Conservation (phyloP, 2,113 vertebrate genomes). For the Rhagologus leucostigma region DNA sequence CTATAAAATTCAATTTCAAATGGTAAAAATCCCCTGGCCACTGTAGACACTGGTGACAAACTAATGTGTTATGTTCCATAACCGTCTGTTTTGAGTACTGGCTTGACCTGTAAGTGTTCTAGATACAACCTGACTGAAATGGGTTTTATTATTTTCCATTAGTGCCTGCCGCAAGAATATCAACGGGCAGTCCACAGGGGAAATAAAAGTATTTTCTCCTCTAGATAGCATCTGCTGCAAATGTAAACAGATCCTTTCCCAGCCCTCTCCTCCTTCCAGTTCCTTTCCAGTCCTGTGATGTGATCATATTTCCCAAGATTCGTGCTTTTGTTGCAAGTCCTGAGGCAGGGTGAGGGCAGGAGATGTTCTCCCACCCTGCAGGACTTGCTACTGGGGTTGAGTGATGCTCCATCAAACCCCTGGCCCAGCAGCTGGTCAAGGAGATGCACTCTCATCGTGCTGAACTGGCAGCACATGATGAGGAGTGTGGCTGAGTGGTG, state of each 20-base stretch:
- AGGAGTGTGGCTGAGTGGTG: rapidly evolving
- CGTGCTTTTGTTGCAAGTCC: not conserved
- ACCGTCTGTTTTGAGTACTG: constrained; percentile 66
- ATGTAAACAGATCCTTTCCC: constrained; percentile 54
- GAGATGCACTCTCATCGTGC: rapidly evolving
- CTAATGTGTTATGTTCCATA: constrained; percentile 67
- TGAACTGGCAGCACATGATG: not conserved
- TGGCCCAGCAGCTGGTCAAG: not conserved
- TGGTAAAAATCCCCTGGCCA: constrained; percentile 67
- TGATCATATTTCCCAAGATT: not conserved
- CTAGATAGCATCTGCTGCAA: constrained; percentile 44
- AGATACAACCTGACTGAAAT: constrained; percentile 72
- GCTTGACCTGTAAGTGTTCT: constrained; percentile 75
- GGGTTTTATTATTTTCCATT: constrained; percentile 79
- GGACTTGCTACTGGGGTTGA: not conserved
- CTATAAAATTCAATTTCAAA: constrained; percentile 72
- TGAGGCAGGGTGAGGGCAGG: not conserved
- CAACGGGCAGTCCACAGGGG: constrained; percentile 64
- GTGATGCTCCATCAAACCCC: not conserved
- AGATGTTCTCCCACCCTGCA: rapidly evolving
- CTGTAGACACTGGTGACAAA: constrained; percentile 50
- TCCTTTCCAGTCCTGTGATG: not conserved
- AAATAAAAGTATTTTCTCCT: constrained; percentile 72
- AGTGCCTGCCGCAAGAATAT: constrained; percentile 69
- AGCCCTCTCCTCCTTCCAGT: not conserved